These are phyloP conservation scores for Pyrgilauda ruficollis DNA, from an alignment of 2,113 vertebrate genomes.

Conservation along the genomic window DNA sequence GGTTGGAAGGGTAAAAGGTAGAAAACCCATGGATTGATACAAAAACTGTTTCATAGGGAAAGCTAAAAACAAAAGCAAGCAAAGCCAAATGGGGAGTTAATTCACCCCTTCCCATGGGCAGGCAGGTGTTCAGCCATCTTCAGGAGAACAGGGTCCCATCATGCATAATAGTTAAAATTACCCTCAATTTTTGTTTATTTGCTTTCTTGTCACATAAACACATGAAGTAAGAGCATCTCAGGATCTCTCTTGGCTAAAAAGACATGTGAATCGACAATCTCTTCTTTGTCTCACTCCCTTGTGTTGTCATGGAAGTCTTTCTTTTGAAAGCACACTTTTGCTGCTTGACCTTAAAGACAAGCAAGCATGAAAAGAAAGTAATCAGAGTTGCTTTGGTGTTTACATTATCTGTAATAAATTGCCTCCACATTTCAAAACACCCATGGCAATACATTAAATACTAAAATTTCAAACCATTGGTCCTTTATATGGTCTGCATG, in stretches of 20 bases:
- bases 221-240: neutral
- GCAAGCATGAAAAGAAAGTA: neutral
- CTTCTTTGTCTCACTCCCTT: neutral
- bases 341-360: neutral
- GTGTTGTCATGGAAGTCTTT: conserved; percentile 51
- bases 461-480: neutral
- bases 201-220: neutral
- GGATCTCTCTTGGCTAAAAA: neutral
- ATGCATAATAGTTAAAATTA: neutral
- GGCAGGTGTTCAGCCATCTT: neutral
- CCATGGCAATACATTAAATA: neutral
- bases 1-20: neutral
- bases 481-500: neutral
- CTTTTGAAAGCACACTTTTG: neutral
- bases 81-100: neutral
- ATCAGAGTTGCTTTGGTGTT: neutral
- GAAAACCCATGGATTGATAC: neutral
- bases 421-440: neutral
- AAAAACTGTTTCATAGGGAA: neutral
- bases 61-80: neutral
- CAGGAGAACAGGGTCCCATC: neutral
- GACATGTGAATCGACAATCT: neutral
- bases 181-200: neutral
- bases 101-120: neutral
- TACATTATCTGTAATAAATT: neutral